Percentiles rank a stretch among this genome's conserved stretches.
phyloP scores from a whole-genome alignment of 2,113 vertebrate species.

The Myrmecobius fasciatus region DNA sequence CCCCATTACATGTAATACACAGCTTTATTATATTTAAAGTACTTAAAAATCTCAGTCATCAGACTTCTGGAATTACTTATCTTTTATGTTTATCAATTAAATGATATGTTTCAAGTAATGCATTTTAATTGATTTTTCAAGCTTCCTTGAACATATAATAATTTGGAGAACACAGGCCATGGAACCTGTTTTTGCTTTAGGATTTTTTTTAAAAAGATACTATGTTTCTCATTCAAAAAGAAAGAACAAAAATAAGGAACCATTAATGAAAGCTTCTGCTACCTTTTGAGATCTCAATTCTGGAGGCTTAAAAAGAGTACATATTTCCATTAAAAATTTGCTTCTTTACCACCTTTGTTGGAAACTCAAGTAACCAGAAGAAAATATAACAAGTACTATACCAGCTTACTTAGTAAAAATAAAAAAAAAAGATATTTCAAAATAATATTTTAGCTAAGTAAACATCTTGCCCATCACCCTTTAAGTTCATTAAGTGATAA shows the following conservation, averaged over 20 bases:
- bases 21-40: conserved; percentile 27
- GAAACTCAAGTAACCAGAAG: conserved; percentile 56
- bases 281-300: conserved; percentile 24
- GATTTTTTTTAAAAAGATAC: conserved; percentile 41
- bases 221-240: conserved; percentile 53
- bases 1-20: not conserved
- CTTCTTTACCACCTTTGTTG: conserved; percentile 48
- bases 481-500: conserved; percentile 25
- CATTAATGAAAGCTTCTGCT: conserved; percentile 38
- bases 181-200: conserved; percentile 57
- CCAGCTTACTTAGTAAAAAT: conserved; percentile 42
- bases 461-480: conserved; percentile 43
- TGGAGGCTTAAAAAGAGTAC: conserved; percentile 42
- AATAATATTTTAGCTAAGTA: conserved; percentile 56
- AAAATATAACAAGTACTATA: conserved; percentile 59
- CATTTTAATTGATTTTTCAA: conserved; percentile 35
- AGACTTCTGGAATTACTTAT: conserved; percentile 27
- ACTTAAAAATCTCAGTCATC: conserved; percentile 33
- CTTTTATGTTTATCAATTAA: conserved; percentile 44
- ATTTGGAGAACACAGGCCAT: conserved; percentile 58
- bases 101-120: conserved; percentile 30
- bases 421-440: conserved; percentile 23
- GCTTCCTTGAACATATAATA: conserved; percentile 60
- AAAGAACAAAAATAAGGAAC: conserved; percentile 40
- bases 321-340: conserved; percentile 40